These are phyloP conservation scores for Meteorus colon DNA, from an alignment of 2,888 invertebrate genomes.

Conservation along the genomic window DNA sequence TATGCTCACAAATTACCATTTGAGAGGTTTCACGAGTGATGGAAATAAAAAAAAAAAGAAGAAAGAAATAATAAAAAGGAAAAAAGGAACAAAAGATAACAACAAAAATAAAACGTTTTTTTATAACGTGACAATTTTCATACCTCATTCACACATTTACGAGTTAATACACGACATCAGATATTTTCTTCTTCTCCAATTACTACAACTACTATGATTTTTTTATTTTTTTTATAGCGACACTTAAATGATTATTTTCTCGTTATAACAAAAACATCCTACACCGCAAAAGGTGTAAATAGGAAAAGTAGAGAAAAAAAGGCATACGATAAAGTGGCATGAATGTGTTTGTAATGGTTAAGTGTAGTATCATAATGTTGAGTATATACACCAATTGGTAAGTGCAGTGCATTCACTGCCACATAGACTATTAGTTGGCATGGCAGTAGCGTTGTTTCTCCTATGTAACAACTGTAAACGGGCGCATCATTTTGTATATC, in stretches of 20 bases:
- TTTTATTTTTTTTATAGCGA: slow-evolving; percentile 14
- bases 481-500: slow-evolving; percentile 12
- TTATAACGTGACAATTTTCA: slow-evolving; percentile 21
- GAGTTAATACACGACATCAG: slow-evolving; percentile 14
- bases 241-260: slow-evolving; percentile 27
- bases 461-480: slow-evolving; percentile 17
- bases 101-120: background rate
- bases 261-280: slow-evolving; percentile 24
- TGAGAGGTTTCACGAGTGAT: slow-evolving; percentile 30
- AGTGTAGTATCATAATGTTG: slow-evolving; percentile 43
- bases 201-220: background rate
- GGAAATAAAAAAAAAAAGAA: background rate
- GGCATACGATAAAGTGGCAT: slow-evolving; percentile 25
- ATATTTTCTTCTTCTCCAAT: slow-evolving; percentile 9
- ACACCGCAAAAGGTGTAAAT: slow-evolving; percentile 34
- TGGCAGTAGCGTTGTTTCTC: background rate
- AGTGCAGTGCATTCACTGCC: slow-evolving; percentile 25
- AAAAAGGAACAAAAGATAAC: background rate
- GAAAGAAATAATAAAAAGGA: background rate
- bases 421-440: slow-evolving; percentile 13
- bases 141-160: slow-evolving; percentile 27
- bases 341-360: slow-evolving; percentile 28
- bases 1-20: slow-evolving; percentile 27
- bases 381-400: slow-evolving; percentile 47
- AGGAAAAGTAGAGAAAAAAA: slow-evolving; percentile 51